These are phyloP conservation scores for Drosophila nebulosa DNA, from an alignment of 1,140 invertebrate species.

Conservation along the genomic window DNA sequence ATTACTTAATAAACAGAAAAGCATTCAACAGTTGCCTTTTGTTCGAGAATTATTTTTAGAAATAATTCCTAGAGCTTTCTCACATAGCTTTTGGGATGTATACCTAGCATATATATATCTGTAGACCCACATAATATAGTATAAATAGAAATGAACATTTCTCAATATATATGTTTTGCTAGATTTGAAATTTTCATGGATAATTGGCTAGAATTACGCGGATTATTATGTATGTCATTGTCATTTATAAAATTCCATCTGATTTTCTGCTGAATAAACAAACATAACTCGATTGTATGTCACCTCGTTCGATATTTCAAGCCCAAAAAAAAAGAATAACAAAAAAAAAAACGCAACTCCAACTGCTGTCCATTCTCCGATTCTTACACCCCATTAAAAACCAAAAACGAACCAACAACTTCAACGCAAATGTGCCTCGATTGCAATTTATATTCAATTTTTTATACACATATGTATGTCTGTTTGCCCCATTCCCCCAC, in stretches of 20 bases:
- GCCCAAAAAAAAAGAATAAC: slow-evolving; percentile 3
- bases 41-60: slow-evolving; percentile 51
- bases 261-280: slow-evolving; percentile 63
- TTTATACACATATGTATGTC: not conserved
- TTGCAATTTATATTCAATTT: slow-evolving; percentile 57
- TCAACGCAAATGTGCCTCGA: slow-evolving; percentile 43
- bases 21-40: slow-evolving; percentile 64
- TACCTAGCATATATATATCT: slow-evolving; percentile 22
- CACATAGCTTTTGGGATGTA: slow-evolving; percentile 12
- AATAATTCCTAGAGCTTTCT: slow-evolving; percentile 21
- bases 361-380: slow-evolving; percentile 10
- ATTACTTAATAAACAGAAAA: slow-evolving; percentile 66
- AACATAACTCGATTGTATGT: slow-evolving; percentile 72
- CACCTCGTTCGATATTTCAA: slow-evolving; percentile 50
- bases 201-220: slow-evolving; percentile 18
- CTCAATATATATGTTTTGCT: not conserved
- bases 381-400: slow-evolving; percentile 7
- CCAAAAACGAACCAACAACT: slow-evolving; percentile 15
- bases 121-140: not conserved
- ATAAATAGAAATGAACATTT: not conserved
- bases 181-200: slow-evolving; percentile 7
- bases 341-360: slow-evolving; percentile 11
- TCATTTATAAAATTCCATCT: slow-evolving; percentile 39
- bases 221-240: slow-evolving; percentile 54
- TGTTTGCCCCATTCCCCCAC: not conserved